These are phyloP conservation scores for Origma solitaria DNA, from an alignment of 2,113 vertebrate genomes.

Conservation along the genomic window DNA sequence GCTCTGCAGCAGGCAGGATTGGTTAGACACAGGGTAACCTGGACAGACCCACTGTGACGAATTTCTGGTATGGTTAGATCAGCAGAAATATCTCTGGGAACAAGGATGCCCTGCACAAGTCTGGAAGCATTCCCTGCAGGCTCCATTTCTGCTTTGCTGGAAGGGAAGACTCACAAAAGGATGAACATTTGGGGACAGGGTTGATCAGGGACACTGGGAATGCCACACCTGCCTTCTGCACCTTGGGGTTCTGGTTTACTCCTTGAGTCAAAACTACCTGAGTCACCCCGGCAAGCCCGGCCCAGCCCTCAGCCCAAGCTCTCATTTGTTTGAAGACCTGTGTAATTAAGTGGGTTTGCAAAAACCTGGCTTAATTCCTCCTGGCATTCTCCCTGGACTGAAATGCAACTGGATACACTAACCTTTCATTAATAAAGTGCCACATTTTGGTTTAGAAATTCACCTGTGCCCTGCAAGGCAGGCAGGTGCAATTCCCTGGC, in stretches of 20 bases:
- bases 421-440: background rate
- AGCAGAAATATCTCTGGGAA: background rate
- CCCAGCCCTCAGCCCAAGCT: background rate
- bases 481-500: background rate
- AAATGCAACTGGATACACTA: background rate
- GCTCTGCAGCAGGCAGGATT: background rate
- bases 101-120: background rate
- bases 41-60: background rate
- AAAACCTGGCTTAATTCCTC: background rate
- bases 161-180: background rate
- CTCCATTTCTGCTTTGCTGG: background rate
- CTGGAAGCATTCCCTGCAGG: background rate
- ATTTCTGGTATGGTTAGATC: background rate
- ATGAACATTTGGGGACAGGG: background rate
- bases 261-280: background rate
- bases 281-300: constrained; percentile 8
- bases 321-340: background rate
- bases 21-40: background rate
- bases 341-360: background rate
- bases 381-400: background rate
- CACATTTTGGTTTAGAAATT: background rate
- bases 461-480: background rate
- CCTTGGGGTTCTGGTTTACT: background rate
- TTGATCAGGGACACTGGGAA: background rate
- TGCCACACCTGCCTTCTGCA: background rate